Evolutionary conservation across 1,140 invertebrate species (phyloP).

Genomic region (Hyphantria cunea): DNA sequence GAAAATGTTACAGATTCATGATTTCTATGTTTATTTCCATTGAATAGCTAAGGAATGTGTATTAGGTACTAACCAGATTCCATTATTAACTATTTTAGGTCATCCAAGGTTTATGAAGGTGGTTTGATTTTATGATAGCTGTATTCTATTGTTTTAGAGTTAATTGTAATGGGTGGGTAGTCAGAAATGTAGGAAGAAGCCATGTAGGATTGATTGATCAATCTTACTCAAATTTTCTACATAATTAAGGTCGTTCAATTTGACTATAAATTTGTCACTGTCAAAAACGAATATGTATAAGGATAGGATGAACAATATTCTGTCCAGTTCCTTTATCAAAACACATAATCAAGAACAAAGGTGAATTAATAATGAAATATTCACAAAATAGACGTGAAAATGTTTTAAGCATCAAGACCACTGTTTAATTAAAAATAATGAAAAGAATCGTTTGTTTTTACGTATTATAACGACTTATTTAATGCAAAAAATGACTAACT

Average conservation of each 20-base stretch:
- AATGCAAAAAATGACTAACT: constrained; percentile 19
- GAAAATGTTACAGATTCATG: constrained; percentile 38
- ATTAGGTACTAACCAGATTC: constrained; percentile 7
- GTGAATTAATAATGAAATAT: too few relatives aligned
- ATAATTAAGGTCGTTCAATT: neutral
- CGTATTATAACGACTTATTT: constrained; percentile 6
- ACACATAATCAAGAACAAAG: neutral
- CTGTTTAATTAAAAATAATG: neutral
- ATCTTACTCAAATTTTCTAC: neutral
- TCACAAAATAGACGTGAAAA: too few relatives aligned
- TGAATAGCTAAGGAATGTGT: constrained; percentile 10
- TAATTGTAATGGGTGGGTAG: constrained; percentile 13
- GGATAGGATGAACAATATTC: too few relatives aligned
- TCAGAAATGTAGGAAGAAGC: neutral
- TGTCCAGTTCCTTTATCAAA: too few relatives aligned
- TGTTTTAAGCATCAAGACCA: constrained; percentile 7
- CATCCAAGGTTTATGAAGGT: constrained; percentile 20
- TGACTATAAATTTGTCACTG: neutral
- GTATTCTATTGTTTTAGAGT: constrained; percentile 5
- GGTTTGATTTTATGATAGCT: constrained; percentile 24
- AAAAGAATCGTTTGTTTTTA: constrained; percentile 2
- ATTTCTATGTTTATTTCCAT: constrained; percentile 14
- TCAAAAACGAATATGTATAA: neutral
- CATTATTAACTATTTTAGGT: constrained; percentile 9
- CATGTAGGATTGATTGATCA: constrained; percentile 14